These are phyloP conservation scores for Acanthosepion lycidas DNA, from an alignment of 2,888 invertebrate species.

Conservation along the genomic window DNA sequence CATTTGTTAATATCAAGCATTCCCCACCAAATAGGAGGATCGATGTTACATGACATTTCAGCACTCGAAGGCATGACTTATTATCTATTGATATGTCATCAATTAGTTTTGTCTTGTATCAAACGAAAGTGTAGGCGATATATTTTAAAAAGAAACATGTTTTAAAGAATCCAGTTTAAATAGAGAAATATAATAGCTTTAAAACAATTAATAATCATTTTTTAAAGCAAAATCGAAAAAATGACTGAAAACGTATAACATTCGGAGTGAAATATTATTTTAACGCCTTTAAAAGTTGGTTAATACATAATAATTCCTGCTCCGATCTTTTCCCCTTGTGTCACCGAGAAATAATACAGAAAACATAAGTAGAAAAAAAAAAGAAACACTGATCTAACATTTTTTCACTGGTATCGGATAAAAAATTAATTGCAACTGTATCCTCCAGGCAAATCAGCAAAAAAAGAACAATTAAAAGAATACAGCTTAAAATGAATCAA, in stretches of 20 bases:
- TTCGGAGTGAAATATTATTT: not conserved
- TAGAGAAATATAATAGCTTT: too few relatives aligned
- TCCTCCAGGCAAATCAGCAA: not conserved
- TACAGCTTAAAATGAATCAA: not conserved
- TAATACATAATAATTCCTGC: not conserved
- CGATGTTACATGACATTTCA: too few relatives aligned
- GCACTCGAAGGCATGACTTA: too few relatives aligned
- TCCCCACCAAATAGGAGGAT: too few relatives aligned
- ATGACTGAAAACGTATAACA: not conserved
- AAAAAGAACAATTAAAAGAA: not conserved
- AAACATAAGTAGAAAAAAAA: not conserved
- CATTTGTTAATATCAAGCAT: too few relatives aligned
- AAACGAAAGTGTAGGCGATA: too few relatives aligned
- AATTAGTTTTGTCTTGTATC: too few relatives aligned
- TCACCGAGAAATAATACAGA: not conserved
- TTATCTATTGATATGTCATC: too few relatives aligned
- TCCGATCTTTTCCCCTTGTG: not conserved
- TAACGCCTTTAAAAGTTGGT: not conserved
- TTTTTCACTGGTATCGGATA: not conserved
- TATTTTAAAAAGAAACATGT: too few relatives aligned
- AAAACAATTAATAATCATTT: not conserved
- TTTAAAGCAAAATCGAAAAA: not conserved
- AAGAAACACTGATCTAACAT: not conserved
- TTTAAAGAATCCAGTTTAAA: too few relatives aligned
- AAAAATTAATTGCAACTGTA: not conserved